Evolutionary conservation across 2,113 vertebrate species (phyloP).

Genomic region (Eudyptes chrysolophus): DNA sequence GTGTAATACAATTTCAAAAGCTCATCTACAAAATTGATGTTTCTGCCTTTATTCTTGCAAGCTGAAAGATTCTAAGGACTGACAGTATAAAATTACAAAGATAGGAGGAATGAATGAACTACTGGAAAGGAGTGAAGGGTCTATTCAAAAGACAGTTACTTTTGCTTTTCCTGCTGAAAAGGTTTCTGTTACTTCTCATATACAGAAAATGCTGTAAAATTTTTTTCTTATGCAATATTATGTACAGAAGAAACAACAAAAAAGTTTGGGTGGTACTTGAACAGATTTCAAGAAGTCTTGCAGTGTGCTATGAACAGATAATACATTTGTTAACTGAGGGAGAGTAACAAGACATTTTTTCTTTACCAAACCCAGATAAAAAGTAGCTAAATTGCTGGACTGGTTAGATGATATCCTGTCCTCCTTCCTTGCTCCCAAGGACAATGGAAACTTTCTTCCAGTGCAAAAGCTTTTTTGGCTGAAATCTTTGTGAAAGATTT

Average conservation of each 20-base stretch:
- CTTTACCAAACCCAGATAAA: background rate
- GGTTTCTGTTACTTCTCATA: constrained; percentile 30
- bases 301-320: background rate
- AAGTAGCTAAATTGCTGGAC: background rate
- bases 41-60: constrained; percentile 21
- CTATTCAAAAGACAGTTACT: constrained; percentile 26
- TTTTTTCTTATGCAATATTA: background rate
- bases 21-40: background rate
- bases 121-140: constrained; percentile 33
- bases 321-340: background rate
- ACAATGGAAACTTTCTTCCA: constrained; percentile 8
- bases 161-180: constrained; percentile 14
- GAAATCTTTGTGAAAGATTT: background rate
- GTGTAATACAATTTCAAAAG: constrained; percentile 11
- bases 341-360: background rate
- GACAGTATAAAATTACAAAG: constrained; percentile 42
- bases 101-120: constrained; percentile 25
- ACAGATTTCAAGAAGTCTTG: background rate
- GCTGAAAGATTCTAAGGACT: constrained; percentile 15
- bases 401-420: background rate
- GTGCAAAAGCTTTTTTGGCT: background rate
- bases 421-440: background rate
- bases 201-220: background rate
- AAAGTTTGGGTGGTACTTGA: background rate
- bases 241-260: background rate